These are phyloP conservation scores for Latrodectus elegans DNA, from an alignment of 2,888 invertebrate genomes.

Conservation along the genomic window DNA sequence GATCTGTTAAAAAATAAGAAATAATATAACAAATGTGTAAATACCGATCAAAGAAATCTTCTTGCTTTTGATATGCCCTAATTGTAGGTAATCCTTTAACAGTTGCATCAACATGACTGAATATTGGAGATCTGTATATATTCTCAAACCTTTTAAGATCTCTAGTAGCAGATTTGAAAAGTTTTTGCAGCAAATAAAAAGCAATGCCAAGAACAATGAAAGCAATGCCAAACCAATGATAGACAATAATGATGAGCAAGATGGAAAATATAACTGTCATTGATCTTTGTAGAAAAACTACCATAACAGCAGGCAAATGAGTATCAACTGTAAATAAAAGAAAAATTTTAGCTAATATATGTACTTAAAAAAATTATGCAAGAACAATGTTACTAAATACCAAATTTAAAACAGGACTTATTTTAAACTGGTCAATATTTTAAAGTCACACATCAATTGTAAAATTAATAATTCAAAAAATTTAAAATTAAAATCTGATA, in stretches of 20 bases:
- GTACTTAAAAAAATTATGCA: no score
- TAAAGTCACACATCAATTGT: no score
- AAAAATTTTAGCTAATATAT: neutral
- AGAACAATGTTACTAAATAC: no score
- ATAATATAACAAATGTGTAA: neutral
- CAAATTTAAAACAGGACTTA: no score
- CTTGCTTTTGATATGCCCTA: constrained; percentile 79
- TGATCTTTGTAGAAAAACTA: constrained; percentile 79
- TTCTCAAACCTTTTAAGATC: constrained; percentile 79
- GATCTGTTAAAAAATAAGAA: no score
- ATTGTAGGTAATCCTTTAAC: constrained; percentile 80
- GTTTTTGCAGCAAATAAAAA: constrained; percentile 76
- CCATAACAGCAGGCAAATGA: constrained; percentile 78
- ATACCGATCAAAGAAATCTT: constrained; percentile 75
- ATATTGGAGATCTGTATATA: constrained; percentile 79
- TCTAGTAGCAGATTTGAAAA: constrained; percentile 77
- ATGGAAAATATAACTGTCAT: constrained; percentile 87
- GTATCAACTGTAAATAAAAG: constrained; percentile 77
- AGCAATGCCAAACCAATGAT: constrained; percentile 86
- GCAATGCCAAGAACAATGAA: constrained; percentile 84
- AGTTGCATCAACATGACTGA: constrained; percentile 79
- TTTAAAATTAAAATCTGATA: no score
- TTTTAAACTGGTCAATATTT: no score
- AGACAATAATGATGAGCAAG: constrained; percentile 89
- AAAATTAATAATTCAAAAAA: no score